Base-by-base conservation (phyloP, 2,113 vertebrate genomes). In the Sorex araneus region DNA sequence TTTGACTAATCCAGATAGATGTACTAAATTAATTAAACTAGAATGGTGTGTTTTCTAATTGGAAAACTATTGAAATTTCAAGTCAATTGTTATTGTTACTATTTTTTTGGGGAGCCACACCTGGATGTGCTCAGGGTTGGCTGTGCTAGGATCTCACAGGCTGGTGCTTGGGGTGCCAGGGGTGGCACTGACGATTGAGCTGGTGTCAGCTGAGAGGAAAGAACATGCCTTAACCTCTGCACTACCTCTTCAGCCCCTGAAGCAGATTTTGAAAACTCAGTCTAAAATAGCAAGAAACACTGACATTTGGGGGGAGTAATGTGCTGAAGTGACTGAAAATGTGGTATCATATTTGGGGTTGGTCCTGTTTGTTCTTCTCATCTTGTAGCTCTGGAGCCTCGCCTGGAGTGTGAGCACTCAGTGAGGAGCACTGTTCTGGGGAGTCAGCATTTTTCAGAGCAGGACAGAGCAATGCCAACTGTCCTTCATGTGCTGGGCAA, bases 361-460 rank as follows among this genome's bases (percentile, higher is more conserved):
- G 25, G n/a, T 75, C 32, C 32, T 80, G 4, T 50, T n/a, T n/a
- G 23, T 18, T 43, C 6, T 43, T 8, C 28, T 79, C 27, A 32
- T 40, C 40, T 2, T 60, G 73, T 4, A 43, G 23, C 28, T 40
- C 64, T 60, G 34, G n/a, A 28, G 19, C 18, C 34, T 43, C 47
- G 30, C 18, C 36, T 1, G 57, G 36, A 71, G 15, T 27, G 7
- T 54, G 40, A 30, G 16, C 3, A 43, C 23, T 3, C 36, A 54
- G 54, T 54, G 18, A 54, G 15, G 10, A 54, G 18, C 4, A 12
- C 54, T 54, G 13, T 54, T 12, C 54, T 54, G 13, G 54, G 54
- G 12, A 54, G 7, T 21, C n/a, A 12, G 32, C 0, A 0, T 30
- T 73, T 73, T 12, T 0, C 0, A 32, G 23, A 32, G 50, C 3